phyloP scores from a whole-genome alignment of 2,888 invertebrate species.

The Philereme transversata region DNA sequence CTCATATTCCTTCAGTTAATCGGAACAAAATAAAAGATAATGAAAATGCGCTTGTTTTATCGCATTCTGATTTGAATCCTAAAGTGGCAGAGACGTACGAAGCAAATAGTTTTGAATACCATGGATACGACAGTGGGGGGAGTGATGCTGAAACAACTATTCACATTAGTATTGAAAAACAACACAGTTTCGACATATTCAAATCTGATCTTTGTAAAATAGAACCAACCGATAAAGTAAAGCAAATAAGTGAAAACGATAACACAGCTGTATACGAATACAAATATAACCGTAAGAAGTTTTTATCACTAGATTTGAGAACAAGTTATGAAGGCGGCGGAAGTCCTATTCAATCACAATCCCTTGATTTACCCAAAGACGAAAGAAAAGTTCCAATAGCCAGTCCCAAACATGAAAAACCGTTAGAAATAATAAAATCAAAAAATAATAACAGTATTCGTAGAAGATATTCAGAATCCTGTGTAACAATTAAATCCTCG shows the following conservation, averaged over 20 bases:
- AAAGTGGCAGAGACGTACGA: constrained; percentile 36
- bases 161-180: constrained; percentile 70
- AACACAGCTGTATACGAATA: constrained; percentile 23
- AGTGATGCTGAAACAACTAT: constrained; percentile 81
- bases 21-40: constrained; percentile 17
- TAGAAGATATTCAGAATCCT: constrained; percentile 62
- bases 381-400: constrained; percentile 20
- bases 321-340: constrained; percentile 50
- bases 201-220: constrained; percentile 29
- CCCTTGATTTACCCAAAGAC: constrained; percentile 39
- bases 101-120: constrained; percentile 59
- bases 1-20: constrained; percentile 42
- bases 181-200: constrained; percentile 49
- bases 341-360: constrained; percentile 37
- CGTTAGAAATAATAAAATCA: constrained; percentile 13
- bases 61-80: constrained; percentile 5
- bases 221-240: constrained; percentile 31
- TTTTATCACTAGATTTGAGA: constrained; percentile 65
- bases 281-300: constrained; percentile 53
- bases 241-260: constrained; percentile 24
- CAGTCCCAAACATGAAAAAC: constrained; percentile 23
- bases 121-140: constrained; percentile 81
- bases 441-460: constrained; percentile 30
- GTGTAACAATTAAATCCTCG: constrained; percentile 47
- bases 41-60: constrained; percentile 4